Conservation (phyloP, 2,888 invertebrate species). For the Eilema sororculum region DNA sequence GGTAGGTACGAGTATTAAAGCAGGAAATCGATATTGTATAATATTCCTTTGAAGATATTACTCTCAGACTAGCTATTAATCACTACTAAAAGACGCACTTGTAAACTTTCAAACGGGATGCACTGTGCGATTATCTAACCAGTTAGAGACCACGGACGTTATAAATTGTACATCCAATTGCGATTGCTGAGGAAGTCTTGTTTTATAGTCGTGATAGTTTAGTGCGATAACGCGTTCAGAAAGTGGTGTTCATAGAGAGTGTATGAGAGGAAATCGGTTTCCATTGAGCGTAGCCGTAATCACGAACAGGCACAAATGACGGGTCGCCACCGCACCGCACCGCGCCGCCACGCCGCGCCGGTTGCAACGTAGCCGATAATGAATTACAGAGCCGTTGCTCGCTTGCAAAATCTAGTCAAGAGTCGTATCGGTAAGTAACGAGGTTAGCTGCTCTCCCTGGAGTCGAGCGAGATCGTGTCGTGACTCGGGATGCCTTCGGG, state of each 20-base stretch:
- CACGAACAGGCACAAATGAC: slow-evolving; percentile 74
- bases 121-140: slow-evolving; percentile 44
- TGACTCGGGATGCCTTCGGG: slow-evolving; percentile 78
- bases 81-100: slow-evolving; percentile 38
- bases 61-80: no score
- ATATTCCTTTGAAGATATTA: no score
- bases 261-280: slow-evolving; percentile 71
- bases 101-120: slow-evolving; percentile 46
- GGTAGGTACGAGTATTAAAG: no score
- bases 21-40: no score
- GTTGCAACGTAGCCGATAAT: slow-evolving; percentile 76
- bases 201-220: slow-evolving; percentile 67
- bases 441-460: slow-evolving; percentile 70
- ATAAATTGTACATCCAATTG: slow-evolving; percentile 61
- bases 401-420: slow-evolving; percentile 78
- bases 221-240: slow-evolving; percentile 67
- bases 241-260: slow-evolving; percentile 69
- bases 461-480: slow-evolving; percentile 65
- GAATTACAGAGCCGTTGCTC: slow-evolving; percentile 78
- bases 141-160: slow-evolving; percentile 53
- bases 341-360: slow-evolving; percentile 38
- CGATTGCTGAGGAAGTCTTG: slow-evolving; percentile 60
- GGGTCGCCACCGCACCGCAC: slow-evolving; percentile 41
- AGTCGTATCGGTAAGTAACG: slow-evolving; percentile 75
- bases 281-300: slow-evolving; percentile 76